A percentile compares a stretch with the other conserved stretches of the same genome.
phyloP scores from a whole-genome alignment of 2,797 vertebrate species.

The Malurus leucopterus region DNA sequence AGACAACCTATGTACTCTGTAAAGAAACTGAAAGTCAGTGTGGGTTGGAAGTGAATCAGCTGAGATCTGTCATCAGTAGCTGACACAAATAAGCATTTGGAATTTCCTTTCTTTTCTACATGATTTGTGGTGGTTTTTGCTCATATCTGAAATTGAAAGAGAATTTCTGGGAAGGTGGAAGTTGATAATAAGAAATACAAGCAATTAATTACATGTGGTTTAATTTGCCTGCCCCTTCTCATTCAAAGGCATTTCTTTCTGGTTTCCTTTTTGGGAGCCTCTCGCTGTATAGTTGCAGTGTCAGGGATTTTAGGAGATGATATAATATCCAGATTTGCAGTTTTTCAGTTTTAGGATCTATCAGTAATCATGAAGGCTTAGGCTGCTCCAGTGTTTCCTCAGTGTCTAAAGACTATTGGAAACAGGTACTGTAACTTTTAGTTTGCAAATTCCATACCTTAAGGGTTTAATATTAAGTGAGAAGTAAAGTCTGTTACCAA shows the following conservation, averaged over 20 bases:
- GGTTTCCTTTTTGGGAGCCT: neutral
- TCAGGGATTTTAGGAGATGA: neutral
- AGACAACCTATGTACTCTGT: neutral
- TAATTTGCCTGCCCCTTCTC: neutral
- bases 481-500: neutral
- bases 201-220: neutral
- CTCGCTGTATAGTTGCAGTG: neutral
- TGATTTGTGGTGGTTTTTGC: neutral
- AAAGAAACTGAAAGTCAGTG: neutral
- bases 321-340: neutral
- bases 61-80: neutral
- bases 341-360: neutral
- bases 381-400: neutral
- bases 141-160: neutral
- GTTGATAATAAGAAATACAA: neutral
- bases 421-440: neutral
- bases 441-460: neutral
- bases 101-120: neutral
- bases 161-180: neutral
- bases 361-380: neutral
- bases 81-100: neutral
- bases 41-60: neutral
- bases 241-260: neutral
- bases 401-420: neutral
- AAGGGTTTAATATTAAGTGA: neutral